Conservation (phyloP, 2,888 invertebrate species). For the Aquatica leii region DNA sequence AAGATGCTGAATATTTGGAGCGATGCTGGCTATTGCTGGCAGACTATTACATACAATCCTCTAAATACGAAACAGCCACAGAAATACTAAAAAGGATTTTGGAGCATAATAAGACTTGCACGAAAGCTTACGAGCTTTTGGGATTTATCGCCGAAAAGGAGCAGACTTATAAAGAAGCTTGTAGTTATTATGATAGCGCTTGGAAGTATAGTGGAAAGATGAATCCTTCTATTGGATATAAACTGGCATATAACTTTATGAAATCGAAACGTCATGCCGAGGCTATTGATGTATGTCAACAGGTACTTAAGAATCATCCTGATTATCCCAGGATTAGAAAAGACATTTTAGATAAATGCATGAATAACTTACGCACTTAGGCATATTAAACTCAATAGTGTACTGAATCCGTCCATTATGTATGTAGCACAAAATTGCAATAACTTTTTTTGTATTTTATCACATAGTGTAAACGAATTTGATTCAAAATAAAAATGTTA, state of each 20-base stretch:
- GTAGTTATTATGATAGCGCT: slow-evolving; percentile 82
- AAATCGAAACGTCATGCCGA: slow-evolving; percentile 90
- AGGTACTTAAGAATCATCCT: slow-evolving; percentile 81
- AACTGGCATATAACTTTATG: slow-evolving; percentile 89
- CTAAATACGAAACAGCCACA: slow-evolving; percentile 85
- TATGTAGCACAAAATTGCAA: too few species aligned
- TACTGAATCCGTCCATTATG: not conserved
- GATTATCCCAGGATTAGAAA: slow-evolving; percentile 92
- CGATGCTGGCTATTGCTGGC: slow-evolving; percentile 94
- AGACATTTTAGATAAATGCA: slow-evolving; percentile 92
- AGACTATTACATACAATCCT: slow-evolving; percentile 85
- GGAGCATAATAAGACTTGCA: slow-evolving; percentile 86
- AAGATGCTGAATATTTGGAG: slow-evolving; percentile 95
- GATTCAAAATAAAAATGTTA: too few species aligned
- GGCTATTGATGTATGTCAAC: slow-evolving; percentile 90
- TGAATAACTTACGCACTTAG: slow-evolving; percentile 77
- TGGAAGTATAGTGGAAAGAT: slow-evolving; percentile 85
- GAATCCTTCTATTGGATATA: slow-evolving; percentile 90
- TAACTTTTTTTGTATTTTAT: too few species aligned
- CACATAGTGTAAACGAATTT: too few species aligned
- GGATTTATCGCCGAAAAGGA: slow-evolving; percentile 92
- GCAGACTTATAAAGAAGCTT: slow-evolving; percentile 87
- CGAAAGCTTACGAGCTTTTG: slow-evolving; percentile 87
- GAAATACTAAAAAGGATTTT: slow-evolving; percentile 81
- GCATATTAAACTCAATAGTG: not conserved